These are phyloP conservation scores for Hypsopygia costalis DNA, from an alignment of 2,888 invertebrate species.

Conservation along the genomic window DNA sequence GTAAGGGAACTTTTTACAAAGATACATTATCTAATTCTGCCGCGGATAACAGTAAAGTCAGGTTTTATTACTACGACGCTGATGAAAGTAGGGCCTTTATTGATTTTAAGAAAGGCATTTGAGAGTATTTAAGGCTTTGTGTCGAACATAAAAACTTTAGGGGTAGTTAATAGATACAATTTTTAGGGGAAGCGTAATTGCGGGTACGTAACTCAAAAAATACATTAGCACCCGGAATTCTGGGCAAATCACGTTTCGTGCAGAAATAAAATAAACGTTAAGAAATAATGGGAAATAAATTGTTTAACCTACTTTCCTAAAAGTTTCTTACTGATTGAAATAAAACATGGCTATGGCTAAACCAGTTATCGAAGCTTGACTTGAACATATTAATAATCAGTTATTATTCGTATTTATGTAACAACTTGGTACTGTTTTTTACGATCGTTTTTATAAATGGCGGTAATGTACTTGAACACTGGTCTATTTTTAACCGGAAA, in stretches of 20 bases:
- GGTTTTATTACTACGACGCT: conserved; percentile 69
- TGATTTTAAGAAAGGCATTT: conserved; percentile 71
- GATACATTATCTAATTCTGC: conserved; percentile 71
- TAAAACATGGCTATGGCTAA: neutral
- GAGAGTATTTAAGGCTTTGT: conserved; percentile 68
- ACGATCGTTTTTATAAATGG: too few species aligned
- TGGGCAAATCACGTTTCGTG: conserved; percentile 2
- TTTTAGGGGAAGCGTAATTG: conserved; percentile 37
- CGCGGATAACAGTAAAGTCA: conserved; percentile 66
- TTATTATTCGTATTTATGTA: too few species aligned
- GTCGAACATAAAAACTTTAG: conserved; percentile 63
- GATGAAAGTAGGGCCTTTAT: conserved; percentile 74
- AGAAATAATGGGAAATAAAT: neutral
- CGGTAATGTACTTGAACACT: too few species aligned
- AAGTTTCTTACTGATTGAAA: neutral
- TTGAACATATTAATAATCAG: too few species aligned
- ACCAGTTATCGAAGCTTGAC: too few species aligned
- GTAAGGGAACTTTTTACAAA: conserved; percentile 52
- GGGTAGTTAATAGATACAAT: conserved; percentile 56
- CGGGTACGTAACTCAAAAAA: conserved; percentile 3
- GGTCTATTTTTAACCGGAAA: too few species aligned
- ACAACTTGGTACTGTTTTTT: too few species aligned
- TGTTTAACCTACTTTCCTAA: neutral
- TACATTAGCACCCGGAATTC: conserved; percentile 1
- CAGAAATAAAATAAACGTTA: conserved; percentile 3